phyloP scores from a whole-genome alignment of 1,140 invertebrate genomes.

The Rhopalosiphum padi region DNA sequence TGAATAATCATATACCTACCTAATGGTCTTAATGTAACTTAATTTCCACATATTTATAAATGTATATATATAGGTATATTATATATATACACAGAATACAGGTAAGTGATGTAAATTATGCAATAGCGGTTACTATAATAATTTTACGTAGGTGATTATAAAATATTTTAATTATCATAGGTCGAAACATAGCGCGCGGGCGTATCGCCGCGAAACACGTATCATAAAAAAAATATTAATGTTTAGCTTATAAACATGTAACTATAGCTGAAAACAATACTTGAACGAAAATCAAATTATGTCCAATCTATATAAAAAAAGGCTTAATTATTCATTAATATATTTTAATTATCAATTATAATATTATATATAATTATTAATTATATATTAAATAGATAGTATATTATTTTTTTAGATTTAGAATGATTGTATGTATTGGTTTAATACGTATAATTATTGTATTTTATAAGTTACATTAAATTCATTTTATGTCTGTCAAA shows the following conservation, averaged over 20 bases:
- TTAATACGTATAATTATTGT: background rate
- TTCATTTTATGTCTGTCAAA: too few species aligned
- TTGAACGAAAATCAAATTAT: too few species aligned
- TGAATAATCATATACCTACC: background rate
- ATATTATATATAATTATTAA: too few species aligned
- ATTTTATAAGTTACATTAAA: too few species aligned
- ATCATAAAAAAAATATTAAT: background rate
- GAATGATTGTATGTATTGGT: background rate
- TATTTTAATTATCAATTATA: too few species aligned
- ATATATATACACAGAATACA: background rate
- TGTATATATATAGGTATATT: background rate
- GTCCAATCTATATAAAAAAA: too few species aligned
- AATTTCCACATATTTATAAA: too few species aligned
- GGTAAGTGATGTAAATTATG: background rate
- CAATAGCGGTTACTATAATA: background rate
- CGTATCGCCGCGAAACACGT: background rate
- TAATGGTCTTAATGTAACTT: too few species aligned
- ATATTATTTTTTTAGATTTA: too few species aligned
- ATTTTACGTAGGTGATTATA: background rate
- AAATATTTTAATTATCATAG: background rate
- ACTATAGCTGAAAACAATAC: too few species aligned
- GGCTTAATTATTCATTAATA: too few species aligned
- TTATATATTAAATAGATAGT: too few species aligned
- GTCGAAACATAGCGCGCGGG: background rate
- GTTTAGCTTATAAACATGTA: background rate